Base-by-base conservation (phyloP, 2,797 vertebrate species). In the Tadarida brasiliensis region DNA sequence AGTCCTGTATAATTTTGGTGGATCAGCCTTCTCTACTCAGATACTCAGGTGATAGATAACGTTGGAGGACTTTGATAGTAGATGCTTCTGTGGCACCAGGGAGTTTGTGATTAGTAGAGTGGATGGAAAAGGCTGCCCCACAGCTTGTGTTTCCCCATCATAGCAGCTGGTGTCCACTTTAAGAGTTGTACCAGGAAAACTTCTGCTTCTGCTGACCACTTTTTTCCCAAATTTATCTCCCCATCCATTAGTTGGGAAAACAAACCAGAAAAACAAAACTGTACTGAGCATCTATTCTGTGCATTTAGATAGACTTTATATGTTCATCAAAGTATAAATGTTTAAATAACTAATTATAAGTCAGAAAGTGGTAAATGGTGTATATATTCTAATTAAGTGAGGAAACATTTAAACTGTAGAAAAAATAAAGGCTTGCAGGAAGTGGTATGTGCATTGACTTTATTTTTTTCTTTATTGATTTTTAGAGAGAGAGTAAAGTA, bases 331-430 rank as follows among this genome's bases (percentile, higher is more conserved):
- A 61, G 8, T n/a, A 47, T 71, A 20, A 26, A 16, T 65, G 28
- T 71, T 81, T 94, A 56, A 84, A 26, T 80, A 73, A 71, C 2
- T 39, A 68, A 30, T 71, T 83, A 2, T 47, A 71, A 87, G 8
- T 68, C 33, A 87, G 80, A 51, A 82, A 78, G 77, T 54, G 19
- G 30, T 65, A 51, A 87, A 51, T 84, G 80, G 10, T 49, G 24
- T 89, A 4, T 49, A 33, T 90, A 70, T 87, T 96, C 51, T 74
- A 49, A 89, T 74, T 74, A 74, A 86, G 15, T 57, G 22, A 94
- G 49, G 6, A 35, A 90, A 78, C 65, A 44, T 80, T 85, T 89
- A 33, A 89, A 16, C 3, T 35, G 35, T 30, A 67, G 14, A 28
- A 44, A 44, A 61, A 57, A 82, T 63, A 71, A 68, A 54, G 19